phyloP scores from a whole-genome alignment of 2,797 vertebrate species.

The Chaenodraco wilsoni region DNA sequence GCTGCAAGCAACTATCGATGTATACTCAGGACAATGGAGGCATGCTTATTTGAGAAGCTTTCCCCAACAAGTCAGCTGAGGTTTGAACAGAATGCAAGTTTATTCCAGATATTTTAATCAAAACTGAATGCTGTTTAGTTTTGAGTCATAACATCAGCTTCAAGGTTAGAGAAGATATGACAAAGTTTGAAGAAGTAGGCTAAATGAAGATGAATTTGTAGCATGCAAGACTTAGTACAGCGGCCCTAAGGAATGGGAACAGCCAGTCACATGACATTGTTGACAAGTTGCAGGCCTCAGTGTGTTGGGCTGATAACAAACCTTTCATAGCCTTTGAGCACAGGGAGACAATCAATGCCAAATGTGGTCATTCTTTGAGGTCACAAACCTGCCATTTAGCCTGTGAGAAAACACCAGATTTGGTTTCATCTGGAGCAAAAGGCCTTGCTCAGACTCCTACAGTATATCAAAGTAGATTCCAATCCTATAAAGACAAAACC shows the following conservation, averaged over 20 bases:
- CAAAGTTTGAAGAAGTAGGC: too few relatives aligned
- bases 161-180: too few relatives aligned
- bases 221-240: neutral
- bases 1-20: neutral
- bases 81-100: neutral
- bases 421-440: constrained; percentile 5
- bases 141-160: neutral
- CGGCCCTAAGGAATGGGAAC: neutral
- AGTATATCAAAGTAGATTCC: neutral
- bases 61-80: neutral
- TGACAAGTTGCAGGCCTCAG: constrained; percentile 43
- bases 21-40: neutral
- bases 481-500: constrained; percentile 10
- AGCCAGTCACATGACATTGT: constrained; percentile 49
- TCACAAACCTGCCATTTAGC: constrained; percentile 30
- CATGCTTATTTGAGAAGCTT: neutral
- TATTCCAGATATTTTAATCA: constrained; percentile 5
- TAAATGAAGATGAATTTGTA: neutral
- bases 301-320: constrained; percentile 14
- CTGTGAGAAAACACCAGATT: constrained; percentile 1
- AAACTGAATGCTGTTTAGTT: constrained; percentile 5
- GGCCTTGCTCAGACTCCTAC: neutral
- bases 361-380: constrained; percentile 35
- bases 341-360: constrained; percentile 32
- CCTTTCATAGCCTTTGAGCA: constrained; percentile 20